Evolutionary conservation across 2,113 vertebrate species (phyloP), one percentile per base, ranked within the genome.

Genomic region (Poeciliopsis retropinna): DNA sequence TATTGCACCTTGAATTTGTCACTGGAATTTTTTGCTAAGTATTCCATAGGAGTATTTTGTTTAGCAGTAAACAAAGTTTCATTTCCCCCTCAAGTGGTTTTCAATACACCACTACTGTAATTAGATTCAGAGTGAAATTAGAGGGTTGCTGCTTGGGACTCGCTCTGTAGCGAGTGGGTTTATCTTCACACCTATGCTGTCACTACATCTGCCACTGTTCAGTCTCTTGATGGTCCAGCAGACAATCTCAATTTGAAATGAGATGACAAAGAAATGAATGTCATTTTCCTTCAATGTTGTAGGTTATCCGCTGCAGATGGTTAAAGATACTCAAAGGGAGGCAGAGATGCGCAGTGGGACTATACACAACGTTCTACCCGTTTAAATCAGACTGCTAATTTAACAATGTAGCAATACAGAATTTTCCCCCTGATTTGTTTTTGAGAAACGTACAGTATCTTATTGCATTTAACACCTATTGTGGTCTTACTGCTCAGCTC

Each of bases 381-480:
- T 82, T 85, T 83, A 91, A 92, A 92, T 87, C 84, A 66, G 74
- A 61, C 86, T 84, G 91, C 85, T 91, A 90, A 93, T 89, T 91
- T 92, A 89, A 89, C 83, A 91, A 91, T 79, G 82, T 88, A 89
- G 89, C 86, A 88, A 85, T 83, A 84, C 82, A 80, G 75, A 79
- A 86, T 88, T 83, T 34, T 39, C 19, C 10, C 22, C 31, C 31
- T 69, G 17, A 41, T 85, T 83, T 86, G 75, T 76, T 86, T 87
- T 86, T 88, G 73, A 90, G 85, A 91, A 88, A 83, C 69, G 39
- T 78, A 87, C 85, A 88, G 78, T 92, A 90, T 91, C 89, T 86
- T 72, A 88, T 89, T 93, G 87, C 88, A 75, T 93, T 94, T 93
- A 93, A 93, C 94, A 94, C 93, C 92, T 93, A 89, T 93, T 83